Evolutionary conservation across 1,140 invertebrate genomes (phyloP).

Genomic region (Musca vetustissima): DNA sequence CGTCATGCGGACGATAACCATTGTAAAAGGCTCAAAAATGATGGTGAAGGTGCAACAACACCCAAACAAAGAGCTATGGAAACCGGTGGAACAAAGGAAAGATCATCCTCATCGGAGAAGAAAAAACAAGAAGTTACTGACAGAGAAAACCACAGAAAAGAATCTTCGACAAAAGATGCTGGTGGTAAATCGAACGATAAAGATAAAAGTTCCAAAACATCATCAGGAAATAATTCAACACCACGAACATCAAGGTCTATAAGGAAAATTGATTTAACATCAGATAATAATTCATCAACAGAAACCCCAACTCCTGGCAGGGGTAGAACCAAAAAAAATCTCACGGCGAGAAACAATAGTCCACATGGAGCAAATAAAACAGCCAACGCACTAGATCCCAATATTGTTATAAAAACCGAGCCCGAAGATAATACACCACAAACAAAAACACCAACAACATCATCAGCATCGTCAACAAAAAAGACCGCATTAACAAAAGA

Average conservation of each 20-base stretch:
- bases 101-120: neutral
- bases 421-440: neutral
- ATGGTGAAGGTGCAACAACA: neutral
- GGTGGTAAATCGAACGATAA: slow-evolving; percentile 5
- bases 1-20: neutral
- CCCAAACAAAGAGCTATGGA: neutral
- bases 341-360: neutral
- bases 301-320: neutral
- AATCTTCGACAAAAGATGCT: neutral
- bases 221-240: neutral
- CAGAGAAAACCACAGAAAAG: neutral
- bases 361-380: neutral
- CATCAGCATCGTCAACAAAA: neutral
- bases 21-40: neutral
- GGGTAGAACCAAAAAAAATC: neutral
- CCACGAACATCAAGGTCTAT: neutral
- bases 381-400: neutral
- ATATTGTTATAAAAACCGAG: neutral
- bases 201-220: too few relatives aligned
- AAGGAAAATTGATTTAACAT: neutral
- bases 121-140: neutral
- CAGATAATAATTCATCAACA: neutral
- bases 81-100: neutral
- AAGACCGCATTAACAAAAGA: neutral
- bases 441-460: neutral